Percentiles rank a stretch among this genome's conserved stretches.
Conservation (phyloP, 2,888 invertebrate species). For the Drosophila flavopinicola region DNA sequence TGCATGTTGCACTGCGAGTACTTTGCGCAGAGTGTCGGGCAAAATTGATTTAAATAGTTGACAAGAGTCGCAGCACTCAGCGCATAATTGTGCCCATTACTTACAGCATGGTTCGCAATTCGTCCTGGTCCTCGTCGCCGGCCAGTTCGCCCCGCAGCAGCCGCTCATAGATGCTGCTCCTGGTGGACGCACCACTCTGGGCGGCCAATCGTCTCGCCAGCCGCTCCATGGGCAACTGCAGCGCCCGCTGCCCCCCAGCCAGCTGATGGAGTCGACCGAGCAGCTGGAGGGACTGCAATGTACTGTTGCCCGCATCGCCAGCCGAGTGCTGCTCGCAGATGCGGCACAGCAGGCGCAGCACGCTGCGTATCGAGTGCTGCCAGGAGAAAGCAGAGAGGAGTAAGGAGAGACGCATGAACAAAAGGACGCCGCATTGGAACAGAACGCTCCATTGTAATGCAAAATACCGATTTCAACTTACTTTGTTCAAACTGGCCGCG, state of each 20-base stretch:
- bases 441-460: conserved; percentile 51
- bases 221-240: conserved; percentile 77
- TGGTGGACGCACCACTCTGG: conserved; percentile 47
- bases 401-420: conserved; percentile 13
- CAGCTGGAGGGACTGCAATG: conserved; percentile 66
- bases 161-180: conserved; percentile 67
- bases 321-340: conserved; percentile 43
- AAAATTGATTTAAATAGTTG: conserved; percentile 33
- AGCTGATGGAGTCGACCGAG: conserved; percentile 72
- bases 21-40: conserved; percentile 1
- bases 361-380: conserved; percentile 69
- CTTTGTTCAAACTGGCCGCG: conserved; percentile 77
- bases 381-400: conserved; percentile 14
- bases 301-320: conserved; percentile 24
- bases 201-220: conserved; percentile 65
- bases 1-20: neutral
- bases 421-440: conserved; percentile 14
- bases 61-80: conserved; percentile 25
- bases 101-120: conserved; percentile 71
- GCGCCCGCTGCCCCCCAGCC: conserved; percentile 55
- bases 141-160: conserved; percentile 58
- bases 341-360: conserved; percentile 62
- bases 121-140: conserved; percentile 56
- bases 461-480: conserved; percentile 60
- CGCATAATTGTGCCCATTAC: conserved; percentile 44